phyloP scores from a whole-genome alignment of 2,797 vertebrate genomes.

The Novumbra hubbsi region DNA sequence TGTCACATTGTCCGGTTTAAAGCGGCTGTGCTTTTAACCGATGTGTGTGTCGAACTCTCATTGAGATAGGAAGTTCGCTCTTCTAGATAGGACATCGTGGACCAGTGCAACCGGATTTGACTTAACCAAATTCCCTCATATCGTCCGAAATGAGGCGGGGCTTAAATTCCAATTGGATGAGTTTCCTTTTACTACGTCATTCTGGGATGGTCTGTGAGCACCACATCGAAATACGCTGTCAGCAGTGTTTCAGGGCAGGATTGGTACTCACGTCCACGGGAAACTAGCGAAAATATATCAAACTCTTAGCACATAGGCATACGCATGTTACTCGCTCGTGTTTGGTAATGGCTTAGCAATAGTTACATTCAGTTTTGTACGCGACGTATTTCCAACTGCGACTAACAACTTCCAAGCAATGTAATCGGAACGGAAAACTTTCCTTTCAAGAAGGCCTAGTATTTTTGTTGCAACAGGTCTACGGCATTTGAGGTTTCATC shows the following conservation, averaged over 20 bases:
- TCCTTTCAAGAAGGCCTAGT: slow-evolving; percentile 60
- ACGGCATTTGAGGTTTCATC: not conserved
- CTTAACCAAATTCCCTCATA: slow-evolving; percentile 1
- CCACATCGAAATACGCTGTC: slow-evolving; percentile 41
- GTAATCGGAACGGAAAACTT: slow-evolving; percentile 65
- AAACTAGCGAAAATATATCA: slow-evolving; percentile 25
- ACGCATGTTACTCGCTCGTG: not conserved
- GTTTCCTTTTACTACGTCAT: slow-evolving; percentile 66
- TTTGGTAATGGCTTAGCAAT: not conserved
- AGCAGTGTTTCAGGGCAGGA: slow-evolving; percentile 39
- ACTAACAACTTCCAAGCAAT: slow-evolving; percentile 54
- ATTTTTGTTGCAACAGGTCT: slow-evolving; percentile 72
- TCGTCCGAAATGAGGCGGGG: slow-evolving; percentile 52
- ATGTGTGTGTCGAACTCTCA: too few relatives aligned
- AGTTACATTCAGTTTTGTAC: not conserved
- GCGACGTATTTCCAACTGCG: not conserved
- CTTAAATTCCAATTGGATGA: slow-evolving; percentile 66
- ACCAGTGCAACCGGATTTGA: not conserved
- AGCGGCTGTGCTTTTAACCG: too few relatives aligned
- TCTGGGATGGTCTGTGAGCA: slow-evolving; percentile 63
- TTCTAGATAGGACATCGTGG: too few relatives aligned
- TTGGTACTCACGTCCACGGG: slow-evolving; percentile 35
- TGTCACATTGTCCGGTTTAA: too few relatives aligned
- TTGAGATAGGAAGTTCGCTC: too few relatives aligned
- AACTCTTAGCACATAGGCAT: too few relatives aligned